Evolutionary conservation across 2,888 invertebrate genomes (phyloP).

Genomic region (Eurois occulta): DNA sequence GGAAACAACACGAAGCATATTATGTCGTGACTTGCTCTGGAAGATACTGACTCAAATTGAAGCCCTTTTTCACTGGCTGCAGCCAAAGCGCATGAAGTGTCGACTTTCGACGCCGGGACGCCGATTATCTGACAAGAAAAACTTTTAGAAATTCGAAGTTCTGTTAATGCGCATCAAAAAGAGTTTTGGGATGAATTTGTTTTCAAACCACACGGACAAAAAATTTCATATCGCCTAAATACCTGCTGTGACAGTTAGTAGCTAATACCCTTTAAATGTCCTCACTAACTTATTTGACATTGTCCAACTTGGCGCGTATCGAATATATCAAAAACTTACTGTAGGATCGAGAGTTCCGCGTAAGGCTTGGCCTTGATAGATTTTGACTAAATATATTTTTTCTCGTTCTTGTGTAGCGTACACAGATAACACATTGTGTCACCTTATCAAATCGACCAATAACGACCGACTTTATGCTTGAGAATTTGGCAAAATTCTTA

Average conservation of each 20-base stretch:
- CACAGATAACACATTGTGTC: slow-evolving; percentile 84
- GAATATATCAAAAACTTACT: slow-evolving; percentile 66
- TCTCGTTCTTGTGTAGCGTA: slow-evolving; percentile 74
- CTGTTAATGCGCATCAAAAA: neutral
- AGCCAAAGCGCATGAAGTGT: slow-evolving; percentile 49
- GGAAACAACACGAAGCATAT: slow-evolving; percentile 76
- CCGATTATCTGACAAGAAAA: slow-evolving; percentile 13
- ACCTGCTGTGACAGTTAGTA: slow-evolving; percentile 25
- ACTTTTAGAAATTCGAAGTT: neutral
- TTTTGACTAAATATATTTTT: slow-evolving; percentile 84
- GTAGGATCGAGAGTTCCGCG: slow-evolving; percentile 81
- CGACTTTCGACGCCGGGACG: slow-evolving; percentile 12
- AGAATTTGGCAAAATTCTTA: slow-evolving; percentile 62
- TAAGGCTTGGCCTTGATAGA: slow-evolving; percentile 84
- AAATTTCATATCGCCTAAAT: slow-evolving; percentile 24
- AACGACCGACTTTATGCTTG: slow-evolving; percentile 64
- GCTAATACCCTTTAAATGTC: slow-evolving; percentile 77
- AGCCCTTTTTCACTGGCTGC: slow-evolving; percentile 63
- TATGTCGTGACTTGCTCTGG: slow-evolving; percentile 75
- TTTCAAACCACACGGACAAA: neutral
- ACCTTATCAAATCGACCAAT: slow-evolving; percentile 79
- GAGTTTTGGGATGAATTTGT: neutral
- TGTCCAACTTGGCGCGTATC: slow-evolving; percentile 70
- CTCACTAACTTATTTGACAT: slow-evolving; percentile 83
- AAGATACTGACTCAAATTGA: slow-evolving; percentile 65